Evolutionary conservation across 2,888 invertebrate species (phyloP), one percentile per base, ranked within the genome.

Genomic region (Proisotoma minuta): DNA sequence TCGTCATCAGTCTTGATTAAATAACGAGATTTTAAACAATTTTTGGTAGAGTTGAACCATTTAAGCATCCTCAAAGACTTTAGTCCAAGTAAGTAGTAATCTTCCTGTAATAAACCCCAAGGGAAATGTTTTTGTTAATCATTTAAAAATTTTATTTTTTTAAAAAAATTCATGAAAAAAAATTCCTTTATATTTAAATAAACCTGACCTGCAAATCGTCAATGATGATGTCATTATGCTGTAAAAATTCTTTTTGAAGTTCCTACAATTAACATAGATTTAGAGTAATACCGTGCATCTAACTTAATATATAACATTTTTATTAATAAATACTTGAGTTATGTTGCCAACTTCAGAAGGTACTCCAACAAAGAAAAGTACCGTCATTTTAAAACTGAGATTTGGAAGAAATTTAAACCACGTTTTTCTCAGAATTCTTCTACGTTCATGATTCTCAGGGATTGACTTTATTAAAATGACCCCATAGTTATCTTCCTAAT

Each of bases 1-100:
- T 63, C 63, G 49, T 63, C 60, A 26, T 63, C 63, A 15, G 48
- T 50, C 20, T 60, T 63, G 10, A 63, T 59, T 1, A 63, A 18
- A 47, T 27, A 63, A 40, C 40, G 29, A 4, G 63, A 5, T 20
- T 51, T 22, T 3, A 48, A 39, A 51, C 59, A 59, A 27, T 51
- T 22, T 5, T 24, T 22, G 39, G 20, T 54, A 15, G 20, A 2
- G 8, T 23, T 49, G 48, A 63, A 63, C 63, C 63, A 63, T 34
- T 63, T 63, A 12, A 63, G 47, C 51, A 63, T 56, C 29, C 59
- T 3, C 10, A 63, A 40, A 28, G 63, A 40, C 51, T 63, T 63
- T 34, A 60, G 39, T 1, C 27, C 22, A 1, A 56, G 47, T 2
- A 39, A 40, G 26, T 59, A 60, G 22, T 56, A 50, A 18, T 63